A percentile compares a stretch with the other conserved stretches of the same genome.
Conservation (phyloP, 2,797 vertebrate genomes). For the Takifugu ocellatus region DNA sequence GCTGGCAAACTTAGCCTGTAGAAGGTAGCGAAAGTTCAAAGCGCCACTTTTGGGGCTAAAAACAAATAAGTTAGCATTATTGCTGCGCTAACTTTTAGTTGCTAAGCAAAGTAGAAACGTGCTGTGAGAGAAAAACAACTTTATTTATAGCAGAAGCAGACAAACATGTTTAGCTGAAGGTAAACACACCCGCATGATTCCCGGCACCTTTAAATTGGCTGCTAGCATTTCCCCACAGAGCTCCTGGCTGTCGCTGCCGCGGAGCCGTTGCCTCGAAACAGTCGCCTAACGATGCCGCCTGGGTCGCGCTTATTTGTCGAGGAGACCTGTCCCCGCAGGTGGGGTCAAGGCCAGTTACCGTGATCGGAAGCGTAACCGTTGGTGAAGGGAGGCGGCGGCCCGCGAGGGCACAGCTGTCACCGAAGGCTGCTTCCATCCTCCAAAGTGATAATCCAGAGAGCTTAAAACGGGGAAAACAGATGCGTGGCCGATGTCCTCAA, state of each 20-base stretch:
- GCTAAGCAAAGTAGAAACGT: no score
- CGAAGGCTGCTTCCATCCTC: slow-evolving; percentile 24
- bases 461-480: slow-evolving; percentile 22
- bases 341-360: slow-evolving; percentile 41
- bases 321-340: slow-evolving; percentile 52
- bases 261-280: slow-evolving; percentile 39
- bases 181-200: slow-evolving; percentile 37
- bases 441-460: slow-evolving; percentile 41
- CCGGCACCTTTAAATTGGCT: slow-evolving; percentile 48
- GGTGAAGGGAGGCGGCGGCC: slow-evolving; percentile 28
- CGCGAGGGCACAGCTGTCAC: slow-evolving; percentile 11
- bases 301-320: slow-evolving; percentile 45
- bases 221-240: slow-evolving; percentile 50
- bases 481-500: neutral
- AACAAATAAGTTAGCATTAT: no score
- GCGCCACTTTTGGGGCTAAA: no score
- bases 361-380: slow-evolving; percentile 30
- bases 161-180: slow-evolving; percentile 25
- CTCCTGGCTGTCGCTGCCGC: slow-evolving; percentile 45
- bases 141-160: slow-evolving; percentile 38
- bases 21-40: no score
- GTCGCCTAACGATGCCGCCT: slow-evolving; percentile 61
- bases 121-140: neutral
- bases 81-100: no score
- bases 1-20: no score